Evolutionary conservation across 2,113 vertebrate species (phyloP).

Genomic region (Pristiophorus japonicus): DNA sequence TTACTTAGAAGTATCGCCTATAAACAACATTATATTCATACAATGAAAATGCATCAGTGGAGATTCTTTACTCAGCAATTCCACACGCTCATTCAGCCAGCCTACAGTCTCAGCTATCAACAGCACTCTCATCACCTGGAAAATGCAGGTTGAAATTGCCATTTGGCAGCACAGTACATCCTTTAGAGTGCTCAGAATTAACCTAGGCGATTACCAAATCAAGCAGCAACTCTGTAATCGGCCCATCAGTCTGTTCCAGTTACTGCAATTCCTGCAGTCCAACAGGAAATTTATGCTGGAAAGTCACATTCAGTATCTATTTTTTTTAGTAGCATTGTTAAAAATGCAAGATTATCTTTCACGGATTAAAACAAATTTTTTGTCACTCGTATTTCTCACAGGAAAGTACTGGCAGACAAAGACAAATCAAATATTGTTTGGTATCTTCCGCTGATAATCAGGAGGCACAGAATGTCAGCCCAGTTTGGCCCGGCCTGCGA

Average conservation of each 20-base stretch:
- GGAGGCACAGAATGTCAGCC: not conserved
- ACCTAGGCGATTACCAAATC: not conserved
- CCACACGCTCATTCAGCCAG: not conserved
- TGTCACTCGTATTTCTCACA: not conserved
- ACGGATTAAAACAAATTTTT: not conserved
- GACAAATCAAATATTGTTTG: not conserved
- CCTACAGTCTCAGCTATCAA: conserved; percentile 9
- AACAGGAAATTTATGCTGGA: not conserved
- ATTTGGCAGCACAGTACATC: not conserved
- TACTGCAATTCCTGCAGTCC: not conserved
- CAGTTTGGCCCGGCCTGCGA: not conserved
- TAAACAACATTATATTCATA: conserved; percentile 28
- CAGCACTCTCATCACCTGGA: not conserved
- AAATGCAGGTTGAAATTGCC: not conserved
- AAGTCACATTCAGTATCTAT: not conserved
- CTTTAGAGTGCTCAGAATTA: not conserved
- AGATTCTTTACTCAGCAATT: conserved; percentile 37
- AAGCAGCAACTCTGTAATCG: not conserved
- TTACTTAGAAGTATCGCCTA: conserved; percentile 21
- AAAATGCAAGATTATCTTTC: not conserved
- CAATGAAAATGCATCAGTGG: conserved; percentile 14
- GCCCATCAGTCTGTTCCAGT: not conserved
- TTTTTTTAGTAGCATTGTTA: not conserved
- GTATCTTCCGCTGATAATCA: not conserved
- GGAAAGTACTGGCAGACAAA: not conserved